Conservation (phyloP, 1,140 invertebrate genomes). For the Drosophila pandora region DNA sequence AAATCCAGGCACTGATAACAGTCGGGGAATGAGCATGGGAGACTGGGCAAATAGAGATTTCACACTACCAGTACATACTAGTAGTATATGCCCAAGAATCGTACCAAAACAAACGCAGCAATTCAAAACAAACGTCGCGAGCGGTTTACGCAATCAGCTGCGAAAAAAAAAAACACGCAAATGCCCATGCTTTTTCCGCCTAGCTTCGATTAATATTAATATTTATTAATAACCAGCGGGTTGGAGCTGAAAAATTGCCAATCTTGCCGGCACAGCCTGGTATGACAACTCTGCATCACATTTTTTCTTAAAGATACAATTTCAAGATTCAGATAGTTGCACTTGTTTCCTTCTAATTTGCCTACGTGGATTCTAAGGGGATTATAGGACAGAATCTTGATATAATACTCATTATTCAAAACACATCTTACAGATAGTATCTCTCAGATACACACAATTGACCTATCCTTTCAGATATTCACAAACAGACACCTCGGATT, state of each 20-base stretch:
- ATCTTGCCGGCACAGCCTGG: constrained; percentile 3
- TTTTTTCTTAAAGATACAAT: constrained; percentile 11
- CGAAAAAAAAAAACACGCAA: constrained; percentile 44
- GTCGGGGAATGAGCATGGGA: constrained; percentile 2
- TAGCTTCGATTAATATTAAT: constrained; percentile 28
- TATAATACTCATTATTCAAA: too few relatives aligned
- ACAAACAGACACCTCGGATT: background rate
- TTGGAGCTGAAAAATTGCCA: constrained; percentile 2
- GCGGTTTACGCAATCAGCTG: constrained; percentile 59
- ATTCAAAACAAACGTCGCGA: constrained; percentile 68
- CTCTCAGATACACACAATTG: background rate
- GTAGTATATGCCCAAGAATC: constrained; percentile 32
- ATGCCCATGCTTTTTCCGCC: constrained; percentile 4
- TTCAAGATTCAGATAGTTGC: background rate
- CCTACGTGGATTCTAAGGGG: too few relatives aligned
- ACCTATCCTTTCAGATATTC: background rate
- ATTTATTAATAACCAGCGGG: constrained; percentile 50
- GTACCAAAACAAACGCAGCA: constrained; percentile 76
- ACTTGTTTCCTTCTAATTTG: background rate
- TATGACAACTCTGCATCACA: constrained; percentile 9
- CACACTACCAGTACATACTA: background rate
- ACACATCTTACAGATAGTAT: background rate
- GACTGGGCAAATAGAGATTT: constrained; percentile 3
- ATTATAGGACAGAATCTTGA: too few relatives aligned
- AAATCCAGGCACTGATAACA: constrained; percentile 51